phyloP scores from a whole-genome alignment of 2,797 vertebrate species.

The Diglossa cyanea region DNA sequence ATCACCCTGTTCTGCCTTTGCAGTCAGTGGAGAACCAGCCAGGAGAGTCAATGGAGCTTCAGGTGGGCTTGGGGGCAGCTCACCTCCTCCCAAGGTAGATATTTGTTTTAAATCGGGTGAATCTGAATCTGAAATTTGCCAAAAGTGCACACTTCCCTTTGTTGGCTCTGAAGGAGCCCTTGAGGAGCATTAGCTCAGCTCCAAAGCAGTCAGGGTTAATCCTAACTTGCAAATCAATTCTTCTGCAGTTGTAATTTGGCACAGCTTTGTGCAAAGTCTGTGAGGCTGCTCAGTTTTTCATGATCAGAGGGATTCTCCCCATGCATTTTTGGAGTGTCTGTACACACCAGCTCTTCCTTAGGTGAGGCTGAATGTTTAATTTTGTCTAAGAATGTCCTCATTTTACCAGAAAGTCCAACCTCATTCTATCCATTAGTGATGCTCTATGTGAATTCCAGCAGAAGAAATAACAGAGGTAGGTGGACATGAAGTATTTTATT shows the following conservation, averaged over 20 bases:
- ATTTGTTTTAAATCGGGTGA: background rate
- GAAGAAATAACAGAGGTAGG: background rate
- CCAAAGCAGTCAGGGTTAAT: background rate
- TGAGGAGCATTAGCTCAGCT: background rate
- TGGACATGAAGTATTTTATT: background rate
- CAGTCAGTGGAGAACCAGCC: background rate
- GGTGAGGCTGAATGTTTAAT: background rate
- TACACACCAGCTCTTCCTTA: background rate
- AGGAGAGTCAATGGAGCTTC: accelerated
- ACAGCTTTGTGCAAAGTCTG: background rate
- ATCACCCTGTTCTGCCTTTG: background rate
- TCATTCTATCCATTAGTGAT: background rate
- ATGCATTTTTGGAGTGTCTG: accelerated
- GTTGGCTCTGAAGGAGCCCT: background rate
- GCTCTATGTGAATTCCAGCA: background rate
- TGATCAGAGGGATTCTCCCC: background rate
- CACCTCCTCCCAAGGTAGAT: background rate
- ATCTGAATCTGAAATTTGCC: background rate
- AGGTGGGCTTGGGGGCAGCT: accelerated
- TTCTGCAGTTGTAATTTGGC: background rate
- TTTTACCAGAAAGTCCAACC: background rate
- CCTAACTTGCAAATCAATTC: background rate
- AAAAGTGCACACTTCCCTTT: background rate
- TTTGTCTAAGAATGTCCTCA: background rate
- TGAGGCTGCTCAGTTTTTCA: background rate